Evolutionary conservation across 2,113 vertebrate genomes (phyloP).

Genomic region (Oceanodroma tethys): DNA sequence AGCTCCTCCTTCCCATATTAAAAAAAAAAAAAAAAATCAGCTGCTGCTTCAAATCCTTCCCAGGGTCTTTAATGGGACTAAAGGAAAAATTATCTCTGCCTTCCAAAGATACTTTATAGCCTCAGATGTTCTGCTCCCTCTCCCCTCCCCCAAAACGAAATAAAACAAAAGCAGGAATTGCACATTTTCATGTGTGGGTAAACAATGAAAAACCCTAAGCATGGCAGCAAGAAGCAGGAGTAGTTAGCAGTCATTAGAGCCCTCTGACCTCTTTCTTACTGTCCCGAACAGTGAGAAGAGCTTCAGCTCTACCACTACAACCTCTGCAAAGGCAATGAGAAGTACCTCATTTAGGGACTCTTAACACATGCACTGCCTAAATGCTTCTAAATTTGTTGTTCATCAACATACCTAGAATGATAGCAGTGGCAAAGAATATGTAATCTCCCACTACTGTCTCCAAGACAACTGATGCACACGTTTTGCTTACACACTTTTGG

Average conservation of each 20-base stretch:
- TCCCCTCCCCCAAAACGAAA: not conserved
- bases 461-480: not conserved
- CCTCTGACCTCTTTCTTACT: not conserved
- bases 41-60: not conserved
- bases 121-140: not conserved
- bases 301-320: not conserved
- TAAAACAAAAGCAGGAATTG: conserved; percentile 51
- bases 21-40: not conserved
- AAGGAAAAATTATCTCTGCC: not conserved
- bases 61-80: not conserved
- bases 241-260: not conserved
- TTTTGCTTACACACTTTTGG: not conserved
- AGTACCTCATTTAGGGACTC: not conserved
- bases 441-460: not conserved
- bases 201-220: not conserved
- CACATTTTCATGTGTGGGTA: not conserved
- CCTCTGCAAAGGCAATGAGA: not conserved
- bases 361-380: not conserved
- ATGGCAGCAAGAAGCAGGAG: conserved; percentile 48
- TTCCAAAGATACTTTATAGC: not conserved
- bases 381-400: not conserved
- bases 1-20: not conserved
- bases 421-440: not conserved
- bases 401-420: fast-evolving
- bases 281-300: not conserved